Conservation (phyloP, 2,888 invertebrate species). For the Thereva unica region DNA sequence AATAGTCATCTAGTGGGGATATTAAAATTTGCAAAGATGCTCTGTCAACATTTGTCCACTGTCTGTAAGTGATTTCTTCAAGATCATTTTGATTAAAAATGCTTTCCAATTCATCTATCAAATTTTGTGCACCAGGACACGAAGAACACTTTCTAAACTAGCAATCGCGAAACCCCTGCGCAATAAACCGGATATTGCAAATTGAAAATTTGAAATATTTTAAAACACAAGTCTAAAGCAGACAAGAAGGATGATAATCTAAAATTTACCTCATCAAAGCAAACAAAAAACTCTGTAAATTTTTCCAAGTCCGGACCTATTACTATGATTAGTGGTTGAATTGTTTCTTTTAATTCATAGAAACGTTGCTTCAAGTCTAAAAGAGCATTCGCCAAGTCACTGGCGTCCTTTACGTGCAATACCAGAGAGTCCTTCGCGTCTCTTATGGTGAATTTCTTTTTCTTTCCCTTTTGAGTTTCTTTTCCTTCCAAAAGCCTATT, state of each 20-base stretch:
- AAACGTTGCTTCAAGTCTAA: not conserved
- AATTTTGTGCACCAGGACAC: too few relatives aligned
- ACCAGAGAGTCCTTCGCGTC: slow-evolving; percentile 5
- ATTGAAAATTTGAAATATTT: slow-evolving; percentile 6
- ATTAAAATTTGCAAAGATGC: too few relatives aligned
- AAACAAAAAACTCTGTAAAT: slow-evolving; percentile 5
- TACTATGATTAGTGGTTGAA: slow-evolving; percentile 11
- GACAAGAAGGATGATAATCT: slow-evolving; percentile 1
- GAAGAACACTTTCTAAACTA: not conserved
- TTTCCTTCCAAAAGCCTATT: not conserved
- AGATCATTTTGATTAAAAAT: too few relatives aligned
- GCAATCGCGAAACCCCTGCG: not conserved
- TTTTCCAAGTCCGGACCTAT: not conserved
- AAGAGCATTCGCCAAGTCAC: not conserved
- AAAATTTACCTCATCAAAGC: not conserved
- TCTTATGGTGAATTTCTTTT: not conserved
- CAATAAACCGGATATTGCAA: slow-evolving; percentile 7
- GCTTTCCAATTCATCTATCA: not conserved
- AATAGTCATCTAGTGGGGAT: too few relatives aligned
- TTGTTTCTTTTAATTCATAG: not conserved
- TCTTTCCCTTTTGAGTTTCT: not conserved
- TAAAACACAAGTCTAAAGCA: slow-evolving; percentile 2
- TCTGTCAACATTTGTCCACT: too few relatives aligned
- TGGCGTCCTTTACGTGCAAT: not conserved
- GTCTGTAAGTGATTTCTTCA: too few relatives aligned